A percentile compares a stretch with the other conserved stretches of the same genome.
phyloP scores from a whole-genome alignment of 2,888 invertebrate genomes.

The Trissolcus japonicus region DNA sequence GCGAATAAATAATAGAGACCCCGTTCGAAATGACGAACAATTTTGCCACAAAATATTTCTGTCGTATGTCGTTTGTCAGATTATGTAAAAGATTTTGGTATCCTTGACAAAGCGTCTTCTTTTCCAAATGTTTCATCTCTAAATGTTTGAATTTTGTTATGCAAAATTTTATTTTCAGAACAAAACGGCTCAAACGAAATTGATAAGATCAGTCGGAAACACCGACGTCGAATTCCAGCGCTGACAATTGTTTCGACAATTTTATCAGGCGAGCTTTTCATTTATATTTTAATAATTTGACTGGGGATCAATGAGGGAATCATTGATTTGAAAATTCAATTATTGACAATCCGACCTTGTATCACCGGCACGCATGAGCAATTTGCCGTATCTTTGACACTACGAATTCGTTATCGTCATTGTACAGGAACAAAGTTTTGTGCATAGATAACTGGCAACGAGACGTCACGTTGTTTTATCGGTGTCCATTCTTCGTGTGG shows the following conservation, averaged over 20 bases:
- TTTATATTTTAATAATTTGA: conserved; percentile 4
- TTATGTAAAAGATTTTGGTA: no score
- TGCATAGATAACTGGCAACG: conserved; percentile 35
- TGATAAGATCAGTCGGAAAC: no score
- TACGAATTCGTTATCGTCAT: conserved; percentile 36
- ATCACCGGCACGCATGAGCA: conserved; percentile 32
- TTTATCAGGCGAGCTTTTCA: no score
- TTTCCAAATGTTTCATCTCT: no score
- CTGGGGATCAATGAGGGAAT: conserved; percentile 1
- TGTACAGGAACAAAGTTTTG: conserved; percentile 35
- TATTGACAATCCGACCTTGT: conserved; percentile 9
- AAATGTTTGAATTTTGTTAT: no score
- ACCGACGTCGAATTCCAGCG: no score
- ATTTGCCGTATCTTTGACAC: conserved; percentile 35
- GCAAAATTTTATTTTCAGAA: no score
- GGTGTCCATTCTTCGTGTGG: conserved; percentile 17
- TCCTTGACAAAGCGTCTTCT: no score
- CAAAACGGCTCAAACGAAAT: no score
- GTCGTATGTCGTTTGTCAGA: background rate
- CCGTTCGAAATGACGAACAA: background rate
- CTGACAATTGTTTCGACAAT: no score
- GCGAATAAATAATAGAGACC: conserved; percentile 7
- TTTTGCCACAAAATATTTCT: background rate
- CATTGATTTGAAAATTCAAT: conserved; percentile 19
- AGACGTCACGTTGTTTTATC: conserved; percentile 45